Base-by-base conservation (phyloP, 53 echinoderm and acorn worm genomes). In the Echinometra lucunter region DNA sequence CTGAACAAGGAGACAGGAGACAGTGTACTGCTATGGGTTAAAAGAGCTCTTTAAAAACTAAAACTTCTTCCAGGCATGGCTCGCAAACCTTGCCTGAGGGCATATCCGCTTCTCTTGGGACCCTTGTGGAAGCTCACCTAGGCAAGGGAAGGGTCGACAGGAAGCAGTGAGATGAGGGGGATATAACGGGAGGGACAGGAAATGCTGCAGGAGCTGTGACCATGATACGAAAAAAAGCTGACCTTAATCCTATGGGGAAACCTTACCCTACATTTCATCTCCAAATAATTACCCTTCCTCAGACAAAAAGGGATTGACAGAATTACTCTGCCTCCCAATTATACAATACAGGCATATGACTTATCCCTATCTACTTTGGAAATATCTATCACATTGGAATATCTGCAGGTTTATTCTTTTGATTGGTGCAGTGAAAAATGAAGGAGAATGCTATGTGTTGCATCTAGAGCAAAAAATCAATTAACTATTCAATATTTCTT, bases 161-260 rank as follows among this genome's bases (percentile, higher is more conserved):
- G 88, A 30, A 88, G 88, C 12, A 49, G 88, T 34, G 32, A 34
- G 55, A 56, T 13, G 88, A 21, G 56, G 88, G n/a, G 55, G 18
- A 49, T n/a, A 88, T 49, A 28, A 35, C 44, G 10, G 21, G n/a
- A 55, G 88, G 19, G 56, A 32, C 88, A 88, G 88, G 88, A 88
- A 88, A 88, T 9, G 55, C 88, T 17, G 28, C 28, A 56, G 37
- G 88, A 53, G 56, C 34, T 56, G 16, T 53, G 88, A 49, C 88
- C 88, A 49, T 88, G 55, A 88, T 25, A 55, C 2, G 56, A 34
- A n/a, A 18, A 18, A 88, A n/a, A 32, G 28, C 45, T 88, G 88
- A 56, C 88, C 88, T 53, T 53, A 88, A 49, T 88, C 88, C 88
- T 88, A 27, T 56, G 19, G 88, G 88, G 88, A 56, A 28, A 88